Evolutionary conservation across 2,113 vertebrate genomes (phyloP).

Genomic region (Embiotoca jacksoni): DNA sequence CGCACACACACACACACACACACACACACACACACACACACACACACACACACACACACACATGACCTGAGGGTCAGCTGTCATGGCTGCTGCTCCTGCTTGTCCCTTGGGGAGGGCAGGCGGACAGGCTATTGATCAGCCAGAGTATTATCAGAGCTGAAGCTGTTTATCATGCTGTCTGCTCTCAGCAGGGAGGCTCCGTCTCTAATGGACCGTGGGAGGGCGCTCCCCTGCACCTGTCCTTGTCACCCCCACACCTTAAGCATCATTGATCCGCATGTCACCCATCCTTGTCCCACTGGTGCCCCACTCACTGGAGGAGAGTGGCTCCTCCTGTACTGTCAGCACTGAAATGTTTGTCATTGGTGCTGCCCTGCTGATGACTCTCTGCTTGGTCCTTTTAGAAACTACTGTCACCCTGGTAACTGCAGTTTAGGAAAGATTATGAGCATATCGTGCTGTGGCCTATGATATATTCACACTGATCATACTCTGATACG

Average conservation of each 20-base stretch:
- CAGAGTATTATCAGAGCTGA: slow-evolving; percentile 83
- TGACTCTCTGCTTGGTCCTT: slow-evolving; percentile 53
- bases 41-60: slow-evolving; percentile 29
- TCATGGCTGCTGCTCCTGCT: slow-evolving; percentile 62
- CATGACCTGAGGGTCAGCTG: slow-evolving; percentile 73
- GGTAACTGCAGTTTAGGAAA: slow-evolving; percentile 38
- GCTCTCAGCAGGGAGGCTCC: slow-evolving; percentile 72
- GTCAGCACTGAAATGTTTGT: slow-evolving; percentile 63
- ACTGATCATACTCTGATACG: not conserved
- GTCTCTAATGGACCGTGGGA: slow-evolving; percentile 80
- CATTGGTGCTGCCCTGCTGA: slow-evolving; percentile 58
- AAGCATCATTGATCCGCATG: slow-evolving; percentile 73
- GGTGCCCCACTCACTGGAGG: slow-evolving; percentile 52
- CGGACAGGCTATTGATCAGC: slow-evolving; percentile 86
- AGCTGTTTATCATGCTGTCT: slow-evolving; percentile 86
- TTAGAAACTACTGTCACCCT: slow-evolving; percentile 37
- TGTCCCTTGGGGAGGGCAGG: slow-evolving; percentile 68
- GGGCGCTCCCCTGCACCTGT: slow-evolving; percentile 76
- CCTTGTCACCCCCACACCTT: slow-evolving; percentile 75
- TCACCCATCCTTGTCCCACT: slow-evolving; percentile 70
- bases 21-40: slow-evolving; percentile 7
- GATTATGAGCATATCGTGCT: slow-evolving; percentile 17
- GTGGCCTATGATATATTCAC: slow-evolving; percentile 26
- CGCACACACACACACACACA: not conserved
- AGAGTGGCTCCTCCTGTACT: slow-evolving; percentile 53